These are phyloP conservation scores for Pecten maximus DNA, from an alignment of 2,888 invertebrate species.

Conservation along the genomic window DNA sequence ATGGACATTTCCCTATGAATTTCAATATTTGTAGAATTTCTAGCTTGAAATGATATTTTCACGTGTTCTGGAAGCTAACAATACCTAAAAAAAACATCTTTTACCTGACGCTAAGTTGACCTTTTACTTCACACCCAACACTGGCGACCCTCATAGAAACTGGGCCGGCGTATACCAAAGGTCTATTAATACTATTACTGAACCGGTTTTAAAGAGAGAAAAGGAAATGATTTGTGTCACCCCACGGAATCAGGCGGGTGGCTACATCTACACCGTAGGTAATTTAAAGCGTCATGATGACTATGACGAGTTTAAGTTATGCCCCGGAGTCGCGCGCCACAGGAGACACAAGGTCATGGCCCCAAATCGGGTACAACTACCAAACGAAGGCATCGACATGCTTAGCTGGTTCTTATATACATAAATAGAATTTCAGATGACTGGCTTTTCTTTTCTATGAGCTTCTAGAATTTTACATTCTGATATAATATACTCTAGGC, in stretches of 20 bases:
- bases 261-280: neutral
- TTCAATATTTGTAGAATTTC: neutral
- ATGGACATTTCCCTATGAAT: too few relatives aligned
- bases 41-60: neutral
- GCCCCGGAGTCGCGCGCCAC: neutral
- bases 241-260: neutral
- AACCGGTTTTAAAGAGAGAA: constrained; percentile 32
- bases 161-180: neutral
- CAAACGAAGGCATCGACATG: too few relatives aligned
- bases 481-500: too few relatives aligned
- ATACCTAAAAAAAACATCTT: neutral
- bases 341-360: neutral
- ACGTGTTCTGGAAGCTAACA: neutral
- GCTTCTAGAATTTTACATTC: too few relatives aligned
- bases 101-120: neutral
- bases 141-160: neutral
- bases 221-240: neutral
- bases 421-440: too few relatives aligned
- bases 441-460: too few relatives aligned
- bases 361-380: neutral
- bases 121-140: neutral
- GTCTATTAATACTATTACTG: neutral
- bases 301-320: neutral
- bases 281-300: neutral
- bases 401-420: too few relatives aligned